A percentile compares a stretch with the other conserved stretches of the same genome.
These are phyloP conservation scores for Pionites leucogaster DNA, from an alignment of 2,113 vertebrate genomes.

Conservation along the genomic window DNA sequence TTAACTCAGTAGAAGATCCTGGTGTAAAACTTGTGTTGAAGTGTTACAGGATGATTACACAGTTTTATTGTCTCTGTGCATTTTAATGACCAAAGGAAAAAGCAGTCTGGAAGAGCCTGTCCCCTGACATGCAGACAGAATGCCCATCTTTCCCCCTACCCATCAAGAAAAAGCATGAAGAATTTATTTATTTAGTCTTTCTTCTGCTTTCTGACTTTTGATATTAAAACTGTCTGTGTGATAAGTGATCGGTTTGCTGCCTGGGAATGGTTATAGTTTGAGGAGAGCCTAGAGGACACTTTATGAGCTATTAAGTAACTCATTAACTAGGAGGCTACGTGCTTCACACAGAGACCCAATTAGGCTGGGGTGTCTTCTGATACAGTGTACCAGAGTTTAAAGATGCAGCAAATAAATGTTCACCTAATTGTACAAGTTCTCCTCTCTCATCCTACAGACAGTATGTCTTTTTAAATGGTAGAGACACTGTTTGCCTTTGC, in stretches of 20 bases:
- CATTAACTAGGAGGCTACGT: neutral
- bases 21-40: neutral
- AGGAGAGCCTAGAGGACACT: neutral
- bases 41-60: neutral
- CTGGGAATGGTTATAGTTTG: conserved; percentile 2
- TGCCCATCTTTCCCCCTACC: neutral
- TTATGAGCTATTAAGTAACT: conserved; percentile 44
- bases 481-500: neutral
- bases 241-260: neutral
- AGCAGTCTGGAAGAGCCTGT: neutral
- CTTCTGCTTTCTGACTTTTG: neutral
- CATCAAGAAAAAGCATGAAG: neutral
- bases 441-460: neutral
- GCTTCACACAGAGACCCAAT: neutral
- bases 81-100: neutral
- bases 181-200: neutral
- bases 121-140: neutral
- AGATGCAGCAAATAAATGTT: conserved; percentile 11
- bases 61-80: neutral
- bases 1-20: neutral
- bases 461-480: neutral
- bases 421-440: neutral
- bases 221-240: neutral
- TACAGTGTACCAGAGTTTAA: neutral
- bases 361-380: neutral